Evolutionary conservation across 2,888 invertebrate genomes (phyloP).

Genomic region (Drosophila neonasuta): DNA sequence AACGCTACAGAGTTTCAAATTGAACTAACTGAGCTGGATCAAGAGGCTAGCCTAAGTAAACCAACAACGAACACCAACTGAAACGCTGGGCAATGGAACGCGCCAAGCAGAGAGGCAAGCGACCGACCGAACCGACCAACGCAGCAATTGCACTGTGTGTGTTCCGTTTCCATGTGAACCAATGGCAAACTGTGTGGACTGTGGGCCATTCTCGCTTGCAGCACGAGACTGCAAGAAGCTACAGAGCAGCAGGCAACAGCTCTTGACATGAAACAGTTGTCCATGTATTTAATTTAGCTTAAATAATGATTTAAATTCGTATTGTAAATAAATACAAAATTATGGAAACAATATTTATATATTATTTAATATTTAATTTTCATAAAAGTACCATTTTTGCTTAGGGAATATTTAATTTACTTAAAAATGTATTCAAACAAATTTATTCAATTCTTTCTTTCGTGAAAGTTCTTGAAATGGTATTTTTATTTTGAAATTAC

Average conservation of each 20-base stretch:
- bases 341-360: no score
- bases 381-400: no score
- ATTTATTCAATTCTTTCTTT: no score
- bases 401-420: no score
- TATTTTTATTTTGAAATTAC: not conserved
- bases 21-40: constrained; percentile 45
- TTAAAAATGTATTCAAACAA: no score
- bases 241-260: constrained; percentile 11
- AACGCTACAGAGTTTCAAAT: constrained; percentile 72
- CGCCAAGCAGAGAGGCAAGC: constrained; percentile 4
- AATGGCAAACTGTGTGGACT: constrained; percentile 34
- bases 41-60: constrained; percentile 29
- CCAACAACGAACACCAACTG: not conserved
- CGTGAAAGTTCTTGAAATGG: not conserved
- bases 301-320: not conserved
- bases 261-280: not conserved
- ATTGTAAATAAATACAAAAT: no score
- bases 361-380: no score
- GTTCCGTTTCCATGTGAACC: constrained; percentile 41
- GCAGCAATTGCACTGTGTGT: constrained; percentile 12
- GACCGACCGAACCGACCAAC: not conserved
- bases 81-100: constrained; percentile 23
- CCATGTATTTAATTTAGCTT: not conserved
- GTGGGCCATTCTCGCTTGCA: constrained; percentile 38
- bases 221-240: constrained; percentile 10